These are phyloP conservation scores for Dascillus cervinus DNA, from an alignment of 2,888 invertebrate species.

Conservation along the genomic window DNA sequence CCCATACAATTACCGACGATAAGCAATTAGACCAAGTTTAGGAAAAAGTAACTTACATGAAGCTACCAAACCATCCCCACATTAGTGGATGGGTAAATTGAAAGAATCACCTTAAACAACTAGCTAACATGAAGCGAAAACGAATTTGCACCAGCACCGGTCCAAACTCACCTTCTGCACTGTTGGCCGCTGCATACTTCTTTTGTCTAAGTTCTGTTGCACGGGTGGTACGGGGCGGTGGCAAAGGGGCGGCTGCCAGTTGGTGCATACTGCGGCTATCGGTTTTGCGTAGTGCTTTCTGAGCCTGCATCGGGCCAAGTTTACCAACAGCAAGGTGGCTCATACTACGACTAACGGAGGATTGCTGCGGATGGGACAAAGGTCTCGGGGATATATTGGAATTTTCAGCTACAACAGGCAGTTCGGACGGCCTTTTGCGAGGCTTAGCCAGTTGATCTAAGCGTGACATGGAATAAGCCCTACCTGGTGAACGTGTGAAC, in stretches of 20 bases:
- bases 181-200: constrained; percentile 33
- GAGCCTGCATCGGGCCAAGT: constrained; percentile 39
- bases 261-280: constrained; percentile 43
- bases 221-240: constrained; percentile 39
- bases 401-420: constrained; percentile 38
- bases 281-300: constrained; percentile 36
- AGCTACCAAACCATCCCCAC: too few relatives aligned
- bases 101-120: too few relatives aligned
- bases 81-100: too few relatives aligned
- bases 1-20: too few relatives aligned
- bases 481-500: constrained; percentile 57
- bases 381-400: constrained; percentile 26
- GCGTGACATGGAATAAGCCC: constrained; percentile 90
- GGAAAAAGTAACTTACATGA: too few relatives aligned
- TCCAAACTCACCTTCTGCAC: constrained; percentile 10
- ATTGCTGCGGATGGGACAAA: constrained; percentile 30
- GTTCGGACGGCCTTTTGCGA: constrained; percentile 46
- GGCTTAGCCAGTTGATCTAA: constrained; percentile 79
- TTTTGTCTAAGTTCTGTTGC: constrained; percentile 40
- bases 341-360: constrained; percentile 47
- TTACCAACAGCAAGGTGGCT: constrained; percentile 55
- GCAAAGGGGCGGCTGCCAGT: constrained; percentile 32
- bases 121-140: too few relatives aligned
- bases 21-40: too few relatives aligned
- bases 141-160: too few relatives aligned